Conservation (phyloP, 1,140 invertebrate species). For the Acyrthosiphon pisum region DNA sequence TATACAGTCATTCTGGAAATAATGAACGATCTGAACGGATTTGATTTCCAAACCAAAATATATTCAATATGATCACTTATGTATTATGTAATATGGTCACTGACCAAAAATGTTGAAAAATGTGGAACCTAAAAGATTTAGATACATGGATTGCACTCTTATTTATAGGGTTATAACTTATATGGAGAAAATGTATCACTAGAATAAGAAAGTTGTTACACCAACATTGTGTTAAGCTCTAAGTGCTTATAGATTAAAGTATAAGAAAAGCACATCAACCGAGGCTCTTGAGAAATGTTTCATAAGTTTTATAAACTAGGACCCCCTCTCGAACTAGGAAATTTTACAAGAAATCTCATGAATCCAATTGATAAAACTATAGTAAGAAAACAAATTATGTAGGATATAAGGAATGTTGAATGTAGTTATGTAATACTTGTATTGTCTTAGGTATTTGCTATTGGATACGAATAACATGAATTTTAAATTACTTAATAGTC, state of each 20-base stretch:
- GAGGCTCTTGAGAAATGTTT: not conserved
- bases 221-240: not conserved
- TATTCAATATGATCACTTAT: not conserved
- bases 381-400: not conserved
- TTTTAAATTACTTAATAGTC: not conserved
- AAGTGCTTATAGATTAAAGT: conserved; percentile 31
- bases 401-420: not conserved
- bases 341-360: not conserved
- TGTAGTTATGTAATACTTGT: not conserved
- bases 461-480: not conserved
- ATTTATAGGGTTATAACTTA: not conserved
- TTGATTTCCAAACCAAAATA: not conserved
- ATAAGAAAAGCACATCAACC: not conserved
- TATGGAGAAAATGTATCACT: not conserved
- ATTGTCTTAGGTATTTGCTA: not conserved
- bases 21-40: not conserved
- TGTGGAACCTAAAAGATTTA: not conserved
- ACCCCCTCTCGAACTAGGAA: too few relatives aligned
- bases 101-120: too few relatives aligned
- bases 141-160: not conserved
- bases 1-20: not conserved
- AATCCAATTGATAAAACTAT: not conserved
- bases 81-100: too few relatives aligned
- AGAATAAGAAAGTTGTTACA: conserved; percentile 16
- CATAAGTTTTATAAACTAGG: not conserved